phyloP scores from a whole-genome alignment of 2,888 invertebrate genomes.

The Tyria jacobaeae region DNA sequence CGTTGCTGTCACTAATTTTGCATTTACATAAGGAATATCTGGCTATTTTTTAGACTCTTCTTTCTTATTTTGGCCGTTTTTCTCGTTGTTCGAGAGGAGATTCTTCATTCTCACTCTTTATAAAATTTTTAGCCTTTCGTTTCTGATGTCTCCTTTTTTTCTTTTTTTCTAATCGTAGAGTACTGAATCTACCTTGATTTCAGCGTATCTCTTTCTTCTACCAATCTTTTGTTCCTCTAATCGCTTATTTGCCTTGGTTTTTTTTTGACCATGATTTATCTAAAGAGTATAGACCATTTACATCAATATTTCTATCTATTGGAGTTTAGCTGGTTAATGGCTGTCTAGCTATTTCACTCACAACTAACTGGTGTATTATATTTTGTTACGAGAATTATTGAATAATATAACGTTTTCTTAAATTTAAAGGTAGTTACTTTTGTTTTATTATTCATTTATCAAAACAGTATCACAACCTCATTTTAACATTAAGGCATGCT shows the following conservation, averaged over 20 bases:
- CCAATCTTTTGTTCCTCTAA: not conserved
- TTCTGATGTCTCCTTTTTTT: not conserved
- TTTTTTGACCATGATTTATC: no score
- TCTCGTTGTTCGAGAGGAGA: not conserved
- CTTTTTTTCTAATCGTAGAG: conserved; percentile 3
- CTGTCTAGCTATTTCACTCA: no score
- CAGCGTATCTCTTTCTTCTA: not conserved
- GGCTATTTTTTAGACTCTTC: not conserved
- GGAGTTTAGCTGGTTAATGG: no score
- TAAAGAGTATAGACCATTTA: no score
- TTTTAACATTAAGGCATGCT: no score
- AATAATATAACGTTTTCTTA: no score
- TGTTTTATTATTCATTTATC: no score
- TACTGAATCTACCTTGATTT: not conserved
- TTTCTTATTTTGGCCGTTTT: not conserved
- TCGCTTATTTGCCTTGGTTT: not conserved
- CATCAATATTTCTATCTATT: no score
- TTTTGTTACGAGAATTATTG: no score
- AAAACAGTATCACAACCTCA: no score
- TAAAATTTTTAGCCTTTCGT: not conserved
- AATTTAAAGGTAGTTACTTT: no score
- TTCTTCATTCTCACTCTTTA: not conserved
- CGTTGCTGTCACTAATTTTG: not conserved
- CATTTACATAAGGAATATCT: not conserved
- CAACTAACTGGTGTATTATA: no score